Conservation (phyloP, 2,888 invertebrate genomes). For the Pasiphila rectangulata region DNA sequence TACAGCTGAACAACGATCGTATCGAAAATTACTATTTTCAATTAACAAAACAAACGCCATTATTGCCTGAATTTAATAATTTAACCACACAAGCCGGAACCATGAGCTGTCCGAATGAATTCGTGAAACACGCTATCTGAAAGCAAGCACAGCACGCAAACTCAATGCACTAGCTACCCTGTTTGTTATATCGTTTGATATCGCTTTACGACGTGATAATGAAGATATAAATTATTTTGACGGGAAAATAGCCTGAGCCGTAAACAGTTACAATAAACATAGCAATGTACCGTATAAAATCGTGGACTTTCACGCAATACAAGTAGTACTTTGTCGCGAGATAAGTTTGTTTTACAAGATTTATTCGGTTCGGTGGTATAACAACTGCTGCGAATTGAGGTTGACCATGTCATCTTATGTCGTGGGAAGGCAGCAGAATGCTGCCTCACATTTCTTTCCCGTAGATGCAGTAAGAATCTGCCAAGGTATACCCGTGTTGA, state of each 20-base stretch:
- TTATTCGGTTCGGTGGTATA: no score
- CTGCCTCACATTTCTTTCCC: no score
- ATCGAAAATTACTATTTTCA: constrained; percentile 14
- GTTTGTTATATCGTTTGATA: constrained; percentile 35
- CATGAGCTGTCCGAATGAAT: constrained; percentile 47
- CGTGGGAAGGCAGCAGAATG: no score
- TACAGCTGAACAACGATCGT: constrained; percentile 18
- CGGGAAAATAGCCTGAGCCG: constrained; percentile 26
- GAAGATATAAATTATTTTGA: constrained; percentile 36
- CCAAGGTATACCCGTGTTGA: no score
- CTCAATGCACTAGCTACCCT: constrained; percentile 24
- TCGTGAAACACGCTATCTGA: constrained; percentile 37
- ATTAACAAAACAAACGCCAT: constrained; percentile 31
- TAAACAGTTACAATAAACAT: constrained; percentile 24
- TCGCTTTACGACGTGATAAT: constrained; percentile 36
- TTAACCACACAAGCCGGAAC: constrained; percentile 46
- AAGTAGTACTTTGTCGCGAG: constrained; percentile 7
- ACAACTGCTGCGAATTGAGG: no score
- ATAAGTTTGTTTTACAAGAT: no score
- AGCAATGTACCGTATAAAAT: constrained; percentile 36
- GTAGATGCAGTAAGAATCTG: no score
- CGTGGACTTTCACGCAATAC: constrained; percentile 32
- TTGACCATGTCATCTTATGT: no score
- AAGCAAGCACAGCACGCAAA: constrained; percentile 28
- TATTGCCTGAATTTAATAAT: constrained; percentile 41